These are phyloP conservation scores for Antitype chi DNA, from an alignment of 2,888 invertebrate genomes.

Conservation along the genomic window DNA sequence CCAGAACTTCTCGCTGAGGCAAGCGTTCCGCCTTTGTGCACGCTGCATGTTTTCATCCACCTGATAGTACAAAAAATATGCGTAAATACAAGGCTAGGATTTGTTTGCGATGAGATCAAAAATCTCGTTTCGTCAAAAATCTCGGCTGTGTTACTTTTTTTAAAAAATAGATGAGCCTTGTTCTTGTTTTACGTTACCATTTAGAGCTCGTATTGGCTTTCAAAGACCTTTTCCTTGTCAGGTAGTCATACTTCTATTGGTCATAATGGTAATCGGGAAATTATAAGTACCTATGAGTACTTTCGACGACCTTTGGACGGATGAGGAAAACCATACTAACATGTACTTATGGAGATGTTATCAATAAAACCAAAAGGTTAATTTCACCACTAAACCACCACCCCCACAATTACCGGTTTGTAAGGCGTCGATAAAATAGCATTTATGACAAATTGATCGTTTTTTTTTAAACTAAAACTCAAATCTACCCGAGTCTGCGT, in stretches of 20 bases:
- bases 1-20: slow-evolving; percentile 96
- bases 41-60: slow-evolving; percentile 99
- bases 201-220: background rate
- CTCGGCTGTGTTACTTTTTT: background rate
- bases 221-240: too few relatives aligned
- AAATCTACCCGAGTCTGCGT: background rate
- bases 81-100: background rate
- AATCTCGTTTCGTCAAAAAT: background rate
- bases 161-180: background rate
- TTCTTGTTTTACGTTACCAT: background rate
- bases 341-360: slow-evolving; percentile 5
- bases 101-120: background rate
- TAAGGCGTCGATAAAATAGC: background rate
- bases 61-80: slow-evolving; percentile 72
- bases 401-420: slow-evolving; percentile 16
- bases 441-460: background rate
- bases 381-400: slow-evolving; percentile 1
- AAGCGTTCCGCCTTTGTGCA: slow-evolving; percentile 97
- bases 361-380: slow-evolving; percentile 14
- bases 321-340: background rate
- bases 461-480: background rate
- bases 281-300: background rate
- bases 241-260: background rate
- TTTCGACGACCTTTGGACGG: background rate
- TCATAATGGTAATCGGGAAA: background rate